phyloP scores from a whole-genome alignment of 2,113 vertebrate species.

The Saimiri boliviensis region DNA sequence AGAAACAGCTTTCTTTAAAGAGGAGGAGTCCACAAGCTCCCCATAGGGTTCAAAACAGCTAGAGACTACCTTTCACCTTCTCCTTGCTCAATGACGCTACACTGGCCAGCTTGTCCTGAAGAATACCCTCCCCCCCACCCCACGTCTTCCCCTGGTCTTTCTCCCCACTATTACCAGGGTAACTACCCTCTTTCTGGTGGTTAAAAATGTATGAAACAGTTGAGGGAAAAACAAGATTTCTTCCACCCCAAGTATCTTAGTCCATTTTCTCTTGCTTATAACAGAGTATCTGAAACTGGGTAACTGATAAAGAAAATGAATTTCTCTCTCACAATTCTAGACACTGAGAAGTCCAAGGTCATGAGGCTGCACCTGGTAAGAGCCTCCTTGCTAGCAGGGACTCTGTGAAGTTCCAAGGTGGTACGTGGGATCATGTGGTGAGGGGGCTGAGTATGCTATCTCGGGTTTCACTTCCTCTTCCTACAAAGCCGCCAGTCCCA shows the following conservation, averaged over 20 bases:
- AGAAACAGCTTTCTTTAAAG: background rate
- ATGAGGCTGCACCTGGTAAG: background rate
- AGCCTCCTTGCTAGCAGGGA: background rate
- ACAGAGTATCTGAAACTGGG: background rate
- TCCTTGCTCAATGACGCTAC: background rate
- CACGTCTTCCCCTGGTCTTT: background rate
- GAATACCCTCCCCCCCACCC: background rate
- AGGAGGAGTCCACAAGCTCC: background rate
- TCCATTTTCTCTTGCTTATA: background rate
- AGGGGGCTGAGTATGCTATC: background rate
- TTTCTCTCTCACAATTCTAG: background rate
- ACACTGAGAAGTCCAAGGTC: background rate
- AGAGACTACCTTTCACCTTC: background rate
- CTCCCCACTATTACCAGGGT: background rate
- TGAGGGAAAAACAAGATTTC: background rate
- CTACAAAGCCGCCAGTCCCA: background rate
- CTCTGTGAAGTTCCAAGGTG: background rate
- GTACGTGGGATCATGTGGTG: background rate
- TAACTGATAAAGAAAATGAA: background rate
- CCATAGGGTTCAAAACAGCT: background rate
- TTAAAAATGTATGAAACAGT: background rate
- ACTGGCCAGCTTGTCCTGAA: background rate
- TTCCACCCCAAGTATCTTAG: background rate
- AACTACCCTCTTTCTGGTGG: background rate
- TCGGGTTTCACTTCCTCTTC: background rate